Evolutionary conservation across 1,140 invertebrate species (phyloP).

Genomic region (Mercenaria mercenaria): DNA sequence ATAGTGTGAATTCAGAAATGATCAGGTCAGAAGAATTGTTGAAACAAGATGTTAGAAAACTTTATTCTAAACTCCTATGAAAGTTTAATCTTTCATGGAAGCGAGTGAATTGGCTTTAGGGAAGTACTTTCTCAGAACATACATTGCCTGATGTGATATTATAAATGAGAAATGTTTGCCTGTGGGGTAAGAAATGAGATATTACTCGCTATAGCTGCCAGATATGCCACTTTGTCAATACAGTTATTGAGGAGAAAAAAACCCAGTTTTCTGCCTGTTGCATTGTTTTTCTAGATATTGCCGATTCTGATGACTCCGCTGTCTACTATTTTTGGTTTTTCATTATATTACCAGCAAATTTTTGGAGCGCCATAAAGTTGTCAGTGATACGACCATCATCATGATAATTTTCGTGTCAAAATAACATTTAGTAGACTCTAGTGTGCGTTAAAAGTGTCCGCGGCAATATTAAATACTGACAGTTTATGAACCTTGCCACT

Average conservation of each 20-base stretch:
- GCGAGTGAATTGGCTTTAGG: too few species aligned
- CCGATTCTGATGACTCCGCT: neutral
- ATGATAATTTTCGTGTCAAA: conserved; percentile 31
- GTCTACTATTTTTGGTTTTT: neutral
- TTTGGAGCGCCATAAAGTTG: conserved; percentile 4
- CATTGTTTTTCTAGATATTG: neutral
- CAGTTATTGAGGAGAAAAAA: neutral
- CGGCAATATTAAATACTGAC: neutral
- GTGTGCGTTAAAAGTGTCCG: conserved; percentile 8
- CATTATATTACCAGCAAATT: neutral
- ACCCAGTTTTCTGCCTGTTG: neutral
- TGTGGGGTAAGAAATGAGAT: neutral
- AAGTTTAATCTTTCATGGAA: too few species aligned
- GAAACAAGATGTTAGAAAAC: too few species aligned
- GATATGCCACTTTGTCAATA: conserved; percentile 11
- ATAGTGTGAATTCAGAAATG: too few species aligned
- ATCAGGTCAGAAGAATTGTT: too few species aligned
- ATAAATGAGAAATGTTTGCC: too few species aligned
- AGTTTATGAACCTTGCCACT: neutral
- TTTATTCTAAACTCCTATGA: too few species aligned
- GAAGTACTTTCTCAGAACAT: too few species aligned
- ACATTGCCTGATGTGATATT: too few species aligned
- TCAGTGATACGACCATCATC: conserved; percentile 9
- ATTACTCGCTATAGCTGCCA: neutral
- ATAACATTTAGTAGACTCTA: neutral